Evolutionary conservation across 2,113 vertebrate species (phyloP).

Genomic region (Tamias sibiricus): DNA sequence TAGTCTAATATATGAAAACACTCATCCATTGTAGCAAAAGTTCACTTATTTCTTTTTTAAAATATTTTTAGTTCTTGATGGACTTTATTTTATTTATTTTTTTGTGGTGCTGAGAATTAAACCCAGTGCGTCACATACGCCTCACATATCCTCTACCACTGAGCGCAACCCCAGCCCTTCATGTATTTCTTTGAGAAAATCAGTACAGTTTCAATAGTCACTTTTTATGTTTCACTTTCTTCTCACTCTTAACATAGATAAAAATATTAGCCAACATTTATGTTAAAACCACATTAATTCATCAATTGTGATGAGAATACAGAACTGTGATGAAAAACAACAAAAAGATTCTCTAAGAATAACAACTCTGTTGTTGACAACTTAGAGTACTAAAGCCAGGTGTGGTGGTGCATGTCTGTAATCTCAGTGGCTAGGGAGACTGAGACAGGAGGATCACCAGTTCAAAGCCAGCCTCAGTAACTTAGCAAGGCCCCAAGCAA

Average conservation of each 20-base stretch:
- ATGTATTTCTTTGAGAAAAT: neutral
- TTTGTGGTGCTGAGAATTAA: too few relatives aligned
- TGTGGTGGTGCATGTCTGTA: too few relatives aligned
- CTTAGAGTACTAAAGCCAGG: neutral
- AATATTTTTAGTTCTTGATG: too few relatives aligned
- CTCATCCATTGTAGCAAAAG: neutral
- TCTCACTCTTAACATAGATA: neutral
- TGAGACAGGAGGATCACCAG: too few relatives aligned
- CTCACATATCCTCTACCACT: too few relatives aligned
- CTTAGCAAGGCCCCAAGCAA: too few relatives aligned
- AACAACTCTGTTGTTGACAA: neutral
- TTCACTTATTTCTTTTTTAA: neutral
- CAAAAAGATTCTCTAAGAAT: neutral
- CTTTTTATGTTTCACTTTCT: conserved; percentile 36
- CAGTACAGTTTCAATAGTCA: neutral
- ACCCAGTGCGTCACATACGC: too few relatives aligned
- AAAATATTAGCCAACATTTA: conserved; percentile 30
- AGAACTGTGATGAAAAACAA: neutral
- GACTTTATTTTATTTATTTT: too few relatives aligned
- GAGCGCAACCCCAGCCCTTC: too few relatives aligned
- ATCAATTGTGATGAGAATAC: neutral
- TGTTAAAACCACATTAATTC: neutral
- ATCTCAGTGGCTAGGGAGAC: too few relatives aligned
- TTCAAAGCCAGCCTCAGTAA: too few relatives aligned
- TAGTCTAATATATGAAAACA: neutral